Evolutionary conservation across 2,113 vertebrate genomes (phyloP), one percentile per base, ranked within the genome.

Genomic region (Hypocryptadius cinnamomeus): DNA sequence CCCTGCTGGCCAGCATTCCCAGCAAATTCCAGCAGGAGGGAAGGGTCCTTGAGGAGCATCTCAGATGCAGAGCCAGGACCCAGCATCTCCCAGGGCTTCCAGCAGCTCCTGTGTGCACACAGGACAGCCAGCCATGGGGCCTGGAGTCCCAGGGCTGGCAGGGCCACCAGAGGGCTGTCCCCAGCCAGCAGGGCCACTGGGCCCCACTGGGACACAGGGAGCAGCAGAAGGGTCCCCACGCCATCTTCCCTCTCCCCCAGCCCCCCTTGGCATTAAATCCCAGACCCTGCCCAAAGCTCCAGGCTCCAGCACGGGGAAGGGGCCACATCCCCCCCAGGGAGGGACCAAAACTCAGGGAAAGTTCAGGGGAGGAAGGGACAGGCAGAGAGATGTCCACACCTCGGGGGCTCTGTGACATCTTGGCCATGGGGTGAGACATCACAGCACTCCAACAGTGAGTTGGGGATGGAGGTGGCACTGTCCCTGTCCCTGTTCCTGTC

Each of bases 181-280:
- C 72, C 73, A 70, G 28, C 39, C 56, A 53, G 31, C 16, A 22
- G 3, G 2, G 57, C 11, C 11, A 5, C 25, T 3, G 7, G n/a
- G 5, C 8, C 45, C 54, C 8, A 0, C 8, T 4, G 61, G 53
- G 30, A 22, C 44, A 74, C 1, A 0, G 1, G 4, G 23, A 78
- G 53, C 50, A 71, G 24, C 37, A 69, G 33, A 31, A 10, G 19
- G 35, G 10, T 4, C 18, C 60, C 42, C 66, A 31, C n/a, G 16
- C 4, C 50, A 44, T 37, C 19, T 0, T 8, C 15, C 24, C 16
- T 47, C 19, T 69, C 6, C 20, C 13, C 8, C 19, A 69, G 6
- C 4, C 9, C 3, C 4, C 18, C 31, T 9, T 7, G 31, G 13
- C 10, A 3, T 21, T 8, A 18, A 6, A 48, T 5, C 42, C 51